Conservation (phyloP, 2,888 invertebrate species). For the Leucania comma region DNA sequence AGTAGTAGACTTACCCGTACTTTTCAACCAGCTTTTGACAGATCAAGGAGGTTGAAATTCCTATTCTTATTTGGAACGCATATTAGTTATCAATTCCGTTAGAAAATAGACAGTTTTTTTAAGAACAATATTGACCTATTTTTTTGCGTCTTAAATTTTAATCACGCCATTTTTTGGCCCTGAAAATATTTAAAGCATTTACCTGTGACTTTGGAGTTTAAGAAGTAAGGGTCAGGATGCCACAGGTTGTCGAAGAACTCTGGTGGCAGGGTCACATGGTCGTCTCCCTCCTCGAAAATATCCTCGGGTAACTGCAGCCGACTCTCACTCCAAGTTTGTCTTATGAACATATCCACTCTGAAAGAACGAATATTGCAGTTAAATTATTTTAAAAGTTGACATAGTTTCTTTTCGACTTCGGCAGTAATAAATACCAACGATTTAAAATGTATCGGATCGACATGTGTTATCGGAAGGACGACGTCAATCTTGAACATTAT, state of each 20-base stretch:
- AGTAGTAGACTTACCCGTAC: no score
- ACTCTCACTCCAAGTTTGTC: slow-evolving; percentile 95
- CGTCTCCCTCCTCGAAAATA: slow-evolving; percentile 95
- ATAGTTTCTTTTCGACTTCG: background rate
- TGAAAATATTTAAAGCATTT: slow-evolving; percentile 47
- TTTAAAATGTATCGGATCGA: background rate
- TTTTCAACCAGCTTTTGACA: no score
- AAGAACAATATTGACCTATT: no score
- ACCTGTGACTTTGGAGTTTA: slow-evolving; percentile 96
- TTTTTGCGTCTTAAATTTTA: background rate
- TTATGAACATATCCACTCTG: slow-evolving; percentile 96
- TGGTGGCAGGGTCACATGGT: slow-evolving; percentile 94
- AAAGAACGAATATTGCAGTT: slow-evolving; percentile 47
- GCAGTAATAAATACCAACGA: background rate
- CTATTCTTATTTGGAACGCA: no score
- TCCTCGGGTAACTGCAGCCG: slow-evolving; percentile 94
- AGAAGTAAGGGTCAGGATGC: slow-evolving; percentile 96
- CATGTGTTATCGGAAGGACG: no score
- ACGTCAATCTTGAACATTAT: no score
- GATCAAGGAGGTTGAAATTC: no score
- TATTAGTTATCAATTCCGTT: background rate
- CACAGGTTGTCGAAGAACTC: slow-evolving; percentile 96
- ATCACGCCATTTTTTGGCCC: background rate
- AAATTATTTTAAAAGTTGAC: background rate
- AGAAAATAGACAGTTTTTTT: no score